Evolutionary conservation across 2,113 vertebrate species (phyloP).

Genomic region (Colinus virginianus): DNA sequence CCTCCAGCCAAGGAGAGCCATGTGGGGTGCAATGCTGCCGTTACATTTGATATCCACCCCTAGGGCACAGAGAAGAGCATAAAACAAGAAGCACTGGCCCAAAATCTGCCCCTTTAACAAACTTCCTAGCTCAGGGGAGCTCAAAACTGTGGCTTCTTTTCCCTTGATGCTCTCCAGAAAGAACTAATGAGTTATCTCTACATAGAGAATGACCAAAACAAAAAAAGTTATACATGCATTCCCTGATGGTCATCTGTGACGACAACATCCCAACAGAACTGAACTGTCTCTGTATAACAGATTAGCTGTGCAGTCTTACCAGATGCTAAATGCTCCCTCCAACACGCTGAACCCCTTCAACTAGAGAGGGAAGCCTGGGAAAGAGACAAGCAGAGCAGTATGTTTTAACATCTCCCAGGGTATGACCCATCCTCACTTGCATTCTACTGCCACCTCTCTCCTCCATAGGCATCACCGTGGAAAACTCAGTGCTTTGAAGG

Average conservation of each 20-base stretch:
- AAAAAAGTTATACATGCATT: neutral
- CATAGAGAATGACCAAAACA: neutral
- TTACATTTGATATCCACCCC: neutral
- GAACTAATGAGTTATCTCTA: neutral
- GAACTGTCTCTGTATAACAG: neutral
- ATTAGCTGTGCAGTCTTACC: neutral
- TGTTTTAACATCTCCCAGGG: neutral
- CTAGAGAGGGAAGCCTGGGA: fast-evolving
- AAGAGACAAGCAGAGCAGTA: fast-evolving
- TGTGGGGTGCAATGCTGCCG: neutral
- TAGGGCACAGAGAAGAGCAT: neutral
- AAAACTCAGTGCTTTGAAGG: constrained; percentile 1
- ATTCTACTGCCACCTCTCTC: neutral
- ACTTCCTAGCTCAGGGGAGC: neutral
- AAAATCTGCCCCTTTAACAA: neutral
- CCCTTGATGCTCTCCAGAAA: neutral
- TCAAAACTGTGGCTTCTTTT: neutral
- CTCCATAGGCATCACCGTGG: neutral
- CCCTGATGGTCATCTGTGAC: neutral
- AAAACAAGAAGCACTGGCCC: neutral
- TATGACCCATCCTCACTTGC: neutral
- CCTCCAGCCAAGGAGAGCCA: neutral
- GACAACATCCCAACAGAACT: neutral
- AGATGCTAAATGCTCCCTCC: neutral
- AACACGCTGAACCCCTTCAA: neutral